Base-by-base conservation (phyloP, 2,113 vertebrate genomes). In the Nyctibius bracteatus region DNA sequence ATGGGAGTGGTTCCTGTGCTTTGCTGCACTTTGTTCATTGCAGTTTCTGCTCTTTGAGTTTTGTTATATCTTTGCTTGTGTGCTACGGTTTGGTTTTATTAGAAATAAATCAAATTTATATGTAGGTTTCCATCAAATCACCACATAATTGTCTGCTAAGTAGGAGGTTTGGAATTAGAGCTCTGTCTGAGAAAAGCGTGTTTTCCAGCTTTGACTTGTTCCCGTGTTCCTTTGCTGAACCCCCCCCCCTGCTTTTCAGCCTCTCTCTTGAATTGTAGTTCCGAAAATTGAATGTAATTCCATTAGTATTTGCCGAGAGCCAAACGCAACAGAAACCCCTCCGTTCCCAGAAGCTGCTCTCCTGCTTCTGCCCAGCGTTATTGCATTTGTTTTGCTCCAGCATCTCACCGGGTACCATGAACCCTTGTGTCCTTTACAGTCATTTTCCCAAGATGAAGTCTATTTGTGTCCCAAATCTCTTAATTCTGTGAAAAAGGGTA, bases 1-100 rank as follows among this genome's bases (percentile, higher is more conserved):
- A 0, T 4, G 25, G 81, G 19, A 46, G 39, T 5, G 0, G 18
- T 9, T 39, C 61, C 0, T 2, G 35, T 9, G 57, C 68, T 8
- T 19, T 35, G 41, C 33, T 82, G 61, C 31, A 0, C 81, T 66
- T 49, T 4, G 41, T 25, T 63, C 63, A 1, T 2, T 9, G 18
- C 18, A 16, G 8, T 21, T 67, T 37, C 54, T 54, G 61, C 66
- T 44, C 44, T 11, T 35, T 37, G 93, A 39, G 6, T 11, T 41
- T n/a, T 5, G 8, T 21, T 41, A 3, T 24, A 3, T 3, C 74
- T 67, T 2, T 73, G 28, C 44, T 49, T 25, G 21, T n/a, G 35
- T 43, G 0, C 33, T 8, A 72, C 2, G 25, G 12, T 47, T 52
- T n/a, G 52, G 25, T 27, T 71, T 86, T 33, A 57, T 62, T 72